Evolutionary conservation across 2,113 vertebrate species (phyloP), one percentile per base, ranked within the genome.

Genomic region (Panthera uncia): DNA sequence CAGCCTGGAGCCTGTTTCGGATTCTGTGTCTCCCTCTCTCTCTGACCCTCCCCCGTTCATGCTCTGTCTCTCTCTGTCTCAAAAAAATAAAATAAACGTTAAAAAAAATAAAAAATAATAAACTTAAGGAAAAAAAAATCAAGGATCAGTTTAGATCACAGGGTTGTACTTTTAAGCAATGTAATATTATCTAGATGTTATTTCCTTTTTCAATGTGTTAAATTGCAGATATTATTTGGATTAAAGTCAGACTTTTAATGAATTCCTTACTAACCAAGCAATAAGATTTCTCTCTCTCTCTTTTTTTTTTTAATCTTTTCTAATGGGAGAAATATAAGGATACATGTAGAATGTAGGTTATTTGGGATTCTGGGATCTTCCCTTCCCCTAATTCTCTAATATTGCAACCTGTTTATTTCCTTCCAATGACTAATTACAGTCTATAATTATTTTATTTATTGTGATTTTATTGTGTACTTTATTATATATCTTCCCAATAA

Each of bases 361-460:
- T 85, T 45, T 65, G 52, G 69, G 36, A 83, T 61, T 23, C 78
- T 91, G 41, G 15, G 10, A 61, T 61, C 63, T 87, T 87, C 16
- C 25, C 1, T 83, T 92, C 66, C 21, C 33, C 57, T 12, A 80
- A 18, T 71, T 94, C 41, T 93, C 38, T 92, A 55, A 79, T 66
- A 68, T 41, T 69, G 16, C 14, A 76, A 36, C 15, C 15, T 92
- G 11, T 68, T 94, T 85, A 85, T 86, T 93, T 93, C 18, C 23
- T 96, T 95, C 55, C 7, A 88, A 50, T 81, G 45, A 88, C 16
- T 65, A 93, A 61, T 90, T 27, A 90, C 63, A 68, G 45, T 71
- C 36, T 95, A 29, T 73, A 92, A 33, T 69, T 52, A 71, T 96
- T 92, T 96, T 89, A 66, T 91, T 91, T 73, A 91, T 82, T 89